Evolutionary conservation across 2,797 vertebrate genomes (phyloP).

Genomic region (Enteromius thamalakanensis): DNA sequence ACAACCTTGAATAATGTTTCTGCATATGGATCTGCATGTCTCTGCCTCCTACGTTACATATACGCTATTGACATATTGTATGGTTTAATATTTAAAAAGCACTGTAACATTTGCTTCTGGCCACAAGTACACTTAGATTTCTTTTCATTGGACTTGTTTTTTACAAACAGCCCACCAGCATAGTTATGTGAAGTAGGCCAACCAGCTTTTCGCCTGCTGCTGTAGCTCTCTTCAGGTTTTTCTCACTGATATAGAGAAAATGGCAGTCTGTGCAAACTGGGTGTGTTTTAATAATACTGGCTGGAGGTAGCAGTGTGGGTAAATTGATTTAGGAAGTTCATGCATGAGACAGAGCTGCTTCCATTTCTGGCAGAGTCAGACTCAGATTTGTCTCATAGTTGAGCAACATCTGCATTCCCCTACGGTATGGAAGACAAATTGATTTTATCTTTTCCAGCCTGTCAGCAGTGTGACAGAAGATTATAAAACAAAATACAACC

Average conservation of each 20-base stretch:
- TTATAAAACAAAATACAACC: constrained; percentile 66
- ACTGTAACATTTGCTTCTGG: background rate
- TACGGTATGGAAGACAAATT: constrained; percentile 66
- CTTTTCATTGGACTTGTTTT: background rate
- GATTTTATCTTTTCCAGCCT: constrained; percentile 69
- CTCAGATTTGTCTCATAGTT: constrained; percentile 52
- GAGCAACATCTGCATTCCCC: constrained; percentile 53
- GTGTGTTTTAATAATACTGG: constrained; percentile 60
- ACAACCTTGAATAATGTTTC: no score
- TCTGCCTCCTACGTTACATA: background rate
- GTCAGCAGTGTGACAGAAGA: constrained; percentile 69
- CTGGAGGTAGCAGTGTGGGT: constrained; percentile 56
- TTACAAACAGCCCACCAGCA: background rate
- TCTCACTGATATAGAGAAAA: background rate
- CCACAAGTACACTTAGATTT: background rate
- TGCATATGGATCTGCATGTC: no score
- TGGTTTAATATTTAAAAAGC: background rate
- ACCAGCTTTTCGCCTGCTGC: background rate
- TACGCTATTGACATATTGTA: background rate
- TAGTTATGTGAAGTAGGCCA: constrained; percentile 22
- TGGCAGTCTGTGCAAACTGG: constrained; percentile 54
- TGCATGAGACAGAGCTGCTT: constrained; percentile 51
- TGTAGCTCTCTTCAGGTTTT: constrained; percentile 26
- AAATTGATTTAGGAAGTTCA: constrained; percentile 67
- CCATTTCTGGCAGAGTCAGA: constrained; percentile 38